Percentiles rank a stretch among this genome's conserved stretches.
These are phyloP conservation scores for Anniella stebbinsi DNA, from an alignment of 2,797 vertebrate genomes.

Conservation along the genomic window DNA sequence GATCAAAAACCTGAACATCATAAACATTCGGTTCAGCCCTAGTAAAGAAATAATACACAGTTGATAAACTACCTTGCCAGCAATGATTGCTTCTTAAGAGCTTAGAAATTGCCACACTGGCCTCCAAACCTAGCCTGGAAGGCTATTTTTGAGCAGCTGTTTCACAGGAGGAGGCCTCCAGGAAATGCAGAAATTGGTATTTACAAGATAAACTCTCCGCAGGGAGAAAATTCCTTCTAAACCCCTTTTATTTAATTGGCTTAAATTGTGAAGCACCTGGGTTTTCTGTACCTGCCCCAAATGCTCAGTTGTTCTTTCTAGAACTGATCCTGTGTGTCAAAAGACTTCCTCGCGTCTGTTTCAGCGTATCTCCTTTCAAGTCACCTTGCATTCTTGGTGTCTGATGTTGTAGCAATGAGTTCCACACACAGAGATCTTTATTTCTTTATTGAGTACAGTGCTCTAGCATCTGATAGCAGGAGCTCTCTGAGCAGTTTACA, in stretches of 20 bases:
- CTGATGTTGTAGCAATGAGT: background rate
- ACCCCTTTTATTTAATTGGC: slow-evolving; percentile 1
- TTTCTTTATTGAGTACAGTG: background rate
- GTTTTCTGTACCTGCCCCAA: background rate
- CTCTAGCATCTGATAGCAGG: background rate
- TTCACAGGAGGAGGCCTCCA: background rate
- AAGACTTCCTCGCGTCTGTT: background rate
- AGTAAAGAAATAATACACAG: background rate
- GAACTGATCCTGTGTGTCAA: background rate
- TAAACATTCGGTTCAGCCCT: background rate
- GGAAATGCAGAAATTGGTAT: background rate
- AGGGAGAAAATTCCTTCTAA: background rate
- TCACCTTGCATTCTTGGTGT: background rate
- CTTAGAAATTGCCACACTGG: background rate
- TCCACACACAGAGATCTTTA: background rate
- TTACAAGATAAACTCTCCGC: slow-evolving; percentile 11
- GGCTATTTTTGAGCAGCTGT: background rate
- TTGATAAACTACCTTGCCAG: rapidly evolving
- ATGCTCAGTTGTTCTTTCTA: background rate
- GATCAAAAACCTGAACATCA: background rate
- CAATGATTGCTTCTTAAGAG: background rate
- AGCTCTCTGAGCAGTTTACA: too few relatives aligned
- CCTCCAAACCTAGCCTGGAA: rapidly evolving
- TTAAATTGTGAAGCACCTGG: background rate
- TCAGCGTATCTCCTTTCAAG: too few relatives aligned